Evolutionary conservation across 2,113 vertebrate genomes (phyloP).

Genomic region (Xyrauchen texanus): DNA sequence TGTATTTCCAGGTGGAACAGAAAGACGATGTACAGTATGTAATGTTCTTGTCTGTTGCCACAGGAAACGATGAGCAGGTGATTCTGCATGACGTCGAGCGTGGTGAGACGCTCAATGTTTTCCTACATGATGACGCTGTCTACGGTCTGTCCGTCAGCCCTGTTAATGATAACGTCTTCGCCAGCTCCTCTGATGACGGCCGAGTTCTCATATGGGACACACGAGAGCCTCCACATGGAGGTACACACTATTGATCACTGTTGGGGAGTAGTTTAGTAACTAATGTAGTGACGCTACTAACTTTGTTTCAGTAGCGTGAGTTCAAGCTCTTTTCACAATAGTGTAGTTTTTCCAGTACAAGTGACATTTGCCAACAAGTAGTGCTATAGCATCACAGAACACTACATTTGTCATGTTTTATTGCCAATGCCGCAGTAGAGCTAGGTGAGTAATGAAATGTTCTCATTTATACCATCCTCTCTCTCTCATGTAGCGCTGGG

Average conservation of each 20-base stretch:
- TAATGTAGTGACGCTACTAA: too few relatives aligned
- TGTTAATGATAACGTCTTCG: conserved; percentile 96
- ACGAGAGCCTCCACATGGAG: conserved; percentile 92
- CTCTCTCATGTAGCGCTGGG: too few relatives aligned
- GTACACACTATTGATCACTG: conserved; percentile 61
- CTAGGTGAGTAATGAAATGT: too few relatives aligned
- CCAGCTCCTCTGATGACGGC: conserved; percentile 96
- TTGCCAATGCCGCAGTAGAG: too few relatives aligned
- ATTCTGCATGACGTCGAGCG: conserved; percentile 98
- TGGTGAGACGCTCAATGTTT: conserved; percentile 93
- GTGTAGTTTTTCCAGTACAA: too few relatives aligned
- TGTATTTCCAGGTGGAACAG: neutral
- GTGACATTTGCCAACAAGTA: too few relatives aligned
- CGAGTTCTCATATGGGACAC: conserved; percentile 99
- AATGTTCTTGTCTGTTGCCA: conserved; percentile 14
- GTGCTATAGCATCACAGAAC: too few relatives aligned
- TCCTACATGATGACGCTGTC: conserved; percentile 97
- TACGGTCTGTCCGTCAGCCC: conserved; percentile 97
- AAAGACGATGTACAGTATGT: neutral
- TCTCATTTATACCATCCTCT: too few relatives aligned
- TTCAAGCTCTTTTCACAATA: too few relatives aligned
- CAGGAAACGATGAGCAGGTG: conserved; percentile 98
- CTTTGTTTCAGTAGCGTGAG: too few relatives aligned
- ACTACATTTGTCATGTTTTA: too few relatives aligned
- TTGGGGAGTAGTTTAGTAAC: too few relatives aligned